These are phyloP conservation scores for Albula glossodonta DNA, from an alignment of 2,113 vertebrate species.

Conservation along the genomic window DNA sequence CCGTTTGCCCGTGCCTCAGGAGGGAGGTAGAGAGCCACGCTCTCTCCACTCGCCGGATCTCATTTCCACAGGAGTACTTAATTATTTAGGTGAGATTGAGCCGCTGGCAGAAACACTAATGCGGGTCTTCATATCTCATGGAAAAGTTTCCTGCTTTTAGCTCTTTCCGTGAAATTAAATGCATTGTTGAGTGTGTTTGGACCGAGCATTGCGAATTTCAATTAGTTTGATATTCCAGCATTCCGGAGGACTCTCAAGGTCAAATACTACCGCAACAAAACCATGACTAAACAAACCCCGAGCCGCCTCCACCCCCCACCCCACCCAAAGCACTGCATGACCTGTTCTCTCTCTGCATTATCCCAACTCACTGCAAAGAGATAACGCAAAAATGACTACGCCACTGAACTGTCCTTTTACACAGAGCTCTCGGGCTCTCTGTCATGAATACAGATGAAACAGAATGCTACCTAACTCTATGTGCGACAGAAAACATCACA, in stretches of 20 bases:
- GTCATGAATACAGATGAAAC: background rate
- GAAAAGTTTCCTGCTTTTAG: background rate
- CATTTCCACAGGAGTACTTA: background rate
- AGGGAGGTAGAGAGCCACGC: background rate
- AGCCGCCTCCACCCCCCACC: no score
- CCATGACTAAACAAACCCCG: background rate
- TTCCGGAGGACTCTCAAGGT: background rate
- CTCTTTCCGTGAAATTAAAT: background rate
- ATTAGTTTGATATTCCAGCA: background rate
- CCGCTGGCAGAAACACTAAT: background rate
- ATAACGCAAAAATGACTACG: background rate
- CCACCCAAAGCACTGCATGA: background rate
- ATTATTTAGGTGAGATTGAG: background rate
- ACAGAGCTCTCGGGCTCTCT: background rate
- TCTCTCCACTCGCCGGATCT: background rate
- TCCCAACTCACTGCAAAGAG: background rate
- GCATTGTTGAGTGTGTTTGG: background rate
- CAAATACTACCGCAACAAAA: background rate
- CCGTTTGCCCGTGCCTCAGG: no score
- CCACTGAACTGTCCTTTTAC: background rate
- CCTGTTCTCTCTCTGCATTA: no score
- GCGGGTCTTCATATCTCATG: background rate
- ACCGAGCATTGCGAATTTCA: background rate
- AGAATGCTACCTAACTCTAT: background rate
- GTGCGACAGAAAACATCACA: background rate